A percentile compares a stretch with the other conserved stretches of the same genome.
phyloP scores from a whole-genome alignment of 2,797 vertebrate species.

The Acanthurus lineatus region DNA sequence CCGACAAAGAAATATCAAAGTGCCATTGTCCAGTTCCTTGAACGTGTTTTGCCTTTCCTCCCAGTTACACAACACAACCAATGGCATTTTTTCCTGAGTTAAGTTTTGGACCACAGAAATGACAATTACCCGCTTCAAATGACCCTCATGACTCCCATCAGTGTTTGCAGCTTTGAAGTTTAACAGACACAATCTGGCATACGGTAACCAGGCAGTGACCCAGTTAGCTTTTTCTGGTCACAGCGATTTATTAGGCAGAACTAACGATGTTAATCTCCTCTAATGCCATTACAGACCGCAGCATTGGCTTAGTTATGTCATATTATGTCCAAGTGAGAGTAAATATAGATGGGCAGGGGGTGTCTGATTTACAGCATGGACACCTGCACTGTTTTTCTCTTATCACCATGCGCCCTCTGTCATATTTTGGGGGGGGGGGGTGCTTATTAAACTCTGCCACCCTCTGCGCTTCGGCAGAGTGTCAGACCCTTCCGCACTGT shows the following conservation, averaged over 20 bases:
- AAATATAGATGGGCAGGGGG: conserved; percentile 47
- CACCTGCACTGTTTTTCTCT: conserved; percentile 24
- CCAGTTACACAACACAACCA: conserved; percentile 44
- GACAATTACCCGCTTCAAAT: conserved; percentile 32
- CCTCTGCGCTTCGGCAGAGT: not conserved
- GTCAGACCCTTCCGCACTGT: conserved; percentile 1
- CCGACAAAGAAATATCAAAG: conserved; percentile 61
- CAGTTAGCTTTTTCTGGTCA: conserved; percentile 41
- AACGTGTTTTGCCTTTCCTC: conserved; percentile 53
- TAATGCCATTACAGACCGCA: conserved; percentile 61
- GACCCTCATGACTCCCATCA: conserved; percentile 50
- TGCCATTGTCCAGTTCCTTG: conserved; percentile 70
- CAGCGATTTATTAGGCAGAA: conserved; percentile 51
- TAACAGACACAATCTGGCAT: conserved; percentile 23
- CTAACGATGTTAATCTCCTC: conserved; percentile 71
- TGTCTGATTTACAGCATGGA: conserved; percentile 15
- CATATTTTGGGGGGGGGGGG: conserved; percentile 12
- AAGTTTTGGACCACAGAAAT: conserved; percentile 23
- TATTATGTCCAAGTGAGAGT: conserved; percentile 53
- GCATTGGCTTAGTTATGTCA: conserved; percentile 52
- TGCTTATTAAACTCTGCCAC: not conserved
- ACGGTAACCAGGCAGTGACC: conserved; percentile 41
- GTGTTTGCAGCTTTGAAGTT: conserved; percentile 60
- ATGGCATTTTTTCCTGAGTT: conserved; percentile 11
- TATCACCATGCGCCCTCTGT: not conserved